Conservation (phyloP, 2,888 invertebrate species). For the Entomobrya multifasciata region DNA sequence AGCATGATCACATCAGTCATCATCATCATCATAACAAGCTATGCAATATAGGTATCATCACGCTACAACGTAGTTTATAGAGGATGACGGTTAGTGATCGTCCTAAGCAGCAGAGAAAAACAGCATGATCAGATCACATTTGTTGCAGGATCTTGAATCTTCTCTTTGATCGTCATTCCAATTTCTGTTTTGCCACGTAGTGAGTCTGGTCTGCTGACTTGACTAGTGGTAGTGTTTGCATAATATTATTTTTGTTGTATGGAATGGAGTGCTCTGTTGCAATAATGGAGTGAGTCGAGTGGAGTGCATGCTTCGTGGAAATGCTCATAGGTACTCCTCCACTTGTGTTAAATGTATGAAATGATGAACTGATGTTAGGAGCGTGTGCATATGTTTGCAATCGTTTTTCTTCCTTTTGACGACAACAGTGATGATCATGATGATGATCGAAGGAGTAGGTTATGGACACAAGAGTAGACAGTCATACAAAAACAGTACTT, state of each 20-base stretch:
- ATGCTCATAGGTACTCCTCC: slow-evolving; percentile 9
- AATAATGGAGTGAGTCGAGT: background rate
- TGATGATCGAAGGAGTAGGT: slow-evolving; percentile 52
- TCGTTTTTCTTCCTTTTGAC: background rate
- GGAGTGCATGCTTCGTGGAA: slow-evolving; percentile 49
- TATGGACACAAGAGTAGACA: slow-evolving; percentile 41
- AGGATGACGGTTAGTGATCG: slow-evolving; percentile 5
- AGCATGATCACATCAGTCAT: no score
- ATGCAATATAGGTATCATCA: slow-evolving; percentile 1
- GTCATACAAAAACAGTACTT: slow-evolving; percentile 2
- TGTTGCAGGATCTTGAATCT: slow-evolving; percentile 68
- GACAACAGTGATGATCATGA: slow-evolving; percentile 5
- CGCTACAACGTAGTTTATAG: slow-evolving; percentile 4
- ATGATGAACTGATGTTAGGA: background rate
- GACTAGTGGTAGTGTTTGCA: slow-evolving; percentile 13
- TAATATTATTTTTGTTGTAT: background rate
- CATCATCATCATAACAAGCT: background rate
- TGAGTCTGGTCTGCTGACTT: slow-evolving; percentile 44
- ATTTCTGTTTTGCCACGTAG: slow-evolving; percentile 57
- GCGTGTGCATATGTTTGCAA: slow-evolving; percentile 54
- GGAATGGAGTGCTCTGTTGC: slow-evolving; percentile 8
- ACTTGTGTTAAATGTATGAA: slow-evolving; percentile 31
- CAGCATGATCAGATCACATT: slow-evolving; percentile 45
- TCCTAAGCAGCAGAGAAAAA: background rate
- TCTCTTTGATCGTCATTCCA: slow-evolving; percentile 19